These are phyloP conservation scores for Falco cherrug DNA, from an alignment of 2,797 vertebrate species.

Conservation along the genomic window DNA sequence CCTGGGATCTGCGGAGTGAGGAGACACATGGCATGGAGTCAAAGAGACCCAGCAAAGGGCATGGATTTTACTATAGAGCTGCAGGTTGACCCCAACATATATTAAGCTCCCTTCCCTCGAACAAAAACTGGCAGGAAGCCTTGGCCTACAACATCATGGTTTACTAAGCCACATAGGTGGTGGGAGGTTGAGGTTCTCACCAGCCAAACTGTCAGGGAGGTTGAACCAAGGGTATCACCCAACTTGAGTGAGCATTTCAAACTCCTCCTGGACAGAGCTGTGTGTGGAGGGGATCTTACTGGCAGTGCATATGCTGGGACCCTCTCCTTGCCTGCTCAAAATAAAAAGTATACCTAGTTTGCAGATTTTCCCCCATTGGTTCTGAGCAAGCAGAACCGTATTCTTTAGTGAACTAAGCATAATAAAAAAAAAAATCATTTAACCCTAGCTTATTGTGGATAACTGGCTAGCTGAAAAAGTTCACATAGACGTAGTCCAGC, in stretches of 20 bases:
- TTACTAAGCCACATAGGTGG: accelerated
- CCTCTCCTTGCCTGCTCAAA: not conserved
- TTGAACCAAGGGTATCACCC: not conserved
- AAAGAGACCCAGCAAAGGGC: not conserved
- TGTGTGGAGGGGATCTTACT: not conserved
- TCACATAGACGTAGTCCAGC: no score
- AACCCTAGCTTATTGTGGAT: not conserved
- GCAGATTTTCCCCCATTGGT: not conserved
- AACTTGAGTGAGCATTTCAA: not conserved
- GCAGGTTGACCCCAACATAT: not conserved
- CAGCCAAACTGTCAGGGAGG: not conserved
- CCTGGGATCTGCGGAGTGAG: not conserved
- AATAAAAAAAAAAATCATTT: not conserved
- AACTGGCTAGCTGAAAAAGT: no score
- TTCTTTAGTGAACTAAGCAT: not conserved
- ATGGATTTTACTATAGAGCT: not conserved
- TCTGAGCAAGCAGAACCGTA: not conserved
- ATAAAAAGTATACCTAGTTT: not conserved
- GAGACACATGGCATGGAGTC: accelerated
- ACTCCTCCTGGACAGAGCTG: not conserved
- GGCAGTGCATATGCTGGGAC: not conserved
- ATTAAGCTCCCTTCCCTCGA: not conserved
- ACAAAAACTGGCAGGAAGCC: not conserved
- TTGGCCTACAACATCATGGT: not conserved
- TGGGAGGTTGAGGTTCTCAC: not conserved